These are phyloP conservation scores for Colistium nudipinnis DNA, from an alignment of 2,113 vertebrate species.

Conservation along the genomic window DNA sequence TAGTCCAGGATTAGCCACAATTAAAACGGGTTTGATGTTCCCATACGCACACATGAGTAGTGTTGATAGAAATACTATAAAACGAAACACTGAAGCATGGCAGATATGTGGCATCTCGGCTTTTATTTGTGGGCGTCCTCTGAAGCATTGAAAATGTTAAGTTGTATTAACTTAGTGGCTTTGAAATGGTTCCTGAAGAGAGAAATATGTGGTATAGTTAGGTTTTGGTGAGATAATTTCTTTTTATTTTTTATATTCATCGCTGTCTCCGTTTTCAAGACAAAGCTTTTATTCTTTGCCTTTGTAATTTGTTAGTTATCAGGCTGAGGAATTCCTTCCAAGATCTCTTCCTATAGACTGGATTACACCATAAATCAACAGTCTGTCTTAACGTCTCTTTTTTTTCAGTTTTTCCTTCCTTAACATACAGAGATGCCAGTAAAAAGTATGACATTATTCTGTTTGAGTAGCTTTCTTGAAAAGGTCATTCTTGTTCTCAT, in stretches of 20 bases:
- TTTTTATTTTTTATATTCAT: not conserved
- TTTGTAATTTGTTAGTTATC: not conserved
- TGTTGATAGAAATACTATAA: not conserved
- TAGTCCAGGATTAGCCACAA: slow-evolving; percentile 66
- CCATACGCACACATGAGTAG: slow-evolving; percentile 15
- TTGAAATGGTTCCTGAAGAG: not conserved
- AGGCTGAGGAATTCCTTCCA: not conserved
- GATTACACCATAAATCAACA: not conserved
- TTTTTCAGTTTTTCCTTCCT: not conserved
- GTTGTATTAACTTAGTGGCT: not conserved
- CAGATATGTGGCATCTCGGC: not conserved
- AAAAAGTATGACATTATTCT: too few species aligned
- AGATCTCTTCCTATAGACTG: not conserved
- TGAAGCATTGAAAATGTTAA: not conserved
- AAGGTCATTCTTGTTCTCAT: too few species aligned
- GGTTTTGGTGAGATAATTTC: not conserved
- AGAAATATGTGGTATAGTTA: not conserved
- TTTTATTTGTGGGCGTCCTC: not conserved
- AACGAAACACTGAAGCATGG: not conserved
- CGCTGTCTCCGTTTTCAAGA: not conserved
- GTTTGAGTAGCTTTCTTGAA: too few species aligned
- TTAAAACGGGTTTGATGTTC: slow-evolving; percentile 67
- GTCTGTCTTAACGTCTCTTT: not conserved
- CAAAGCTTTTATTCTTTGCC: too few species aligned
- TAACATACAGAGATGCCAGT: not conserved